Evolutionary conservation across 2,797 vertebrate species (phyloP), one percentile per base, ranked within the genome.

Genomic region (Parambassis ranga): DNA sequence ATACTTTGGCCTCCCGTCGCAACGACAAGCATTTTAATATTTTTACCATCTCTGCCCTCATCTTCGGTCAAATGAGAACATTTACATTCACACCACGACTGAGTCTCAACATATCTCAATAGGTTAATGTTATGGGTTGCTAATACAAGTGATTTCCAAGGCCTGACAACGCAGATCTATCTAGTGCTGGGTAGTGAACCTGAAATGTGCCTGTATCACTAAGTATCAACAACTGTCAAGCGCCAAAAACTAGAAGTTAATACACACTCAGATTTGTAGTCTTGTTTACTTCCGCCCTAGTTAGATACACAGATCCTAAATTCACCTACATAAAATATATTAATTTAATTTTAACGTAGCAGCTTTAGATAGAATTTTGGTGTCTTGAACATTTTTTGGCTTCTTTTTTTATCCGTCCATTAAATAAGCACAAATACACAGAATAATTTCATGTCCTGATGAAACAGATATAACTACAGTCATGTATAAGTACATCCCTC

Each of bases 11-110:
- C 77, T 84, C 53, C 63, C 69, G 51, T 83, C 81, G 72, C 69
- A 65, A 61, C 58, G 71, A 81, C 77, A 65, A 57, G 77, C 63
- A 79, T 71, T 77, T 82, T 76, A 87, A 87, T 85, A 38, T 67
- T 71, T 77, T 82, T 35, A 70, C 65, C 62, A 67, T 53, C 51
- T 64, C 41, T n/a, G 44, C 41, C 11, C 42, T 68, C 46, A 27
- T 56, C 61, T 46, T 4, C 56, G 47, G 43, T 47, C 43, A 57
- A 67, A 76, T 51, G 32, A 52, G 24, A 58, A 64, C 72, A 77
- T 82, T 73, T 65, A 66, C 65, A 75, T 82, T 60, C 37, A 43
- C 16, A 55, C 65, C 48, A 43, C 31, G 31, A 18, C 11, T 31
- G 49, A 67, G 53, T 68, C 62, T 57, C n/a, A 50, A 42, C 15